Base-by-base conservation (phyloP, 2,113 vertebrate genomes). In the Brachyhypopomus occidentalis region DNA sequence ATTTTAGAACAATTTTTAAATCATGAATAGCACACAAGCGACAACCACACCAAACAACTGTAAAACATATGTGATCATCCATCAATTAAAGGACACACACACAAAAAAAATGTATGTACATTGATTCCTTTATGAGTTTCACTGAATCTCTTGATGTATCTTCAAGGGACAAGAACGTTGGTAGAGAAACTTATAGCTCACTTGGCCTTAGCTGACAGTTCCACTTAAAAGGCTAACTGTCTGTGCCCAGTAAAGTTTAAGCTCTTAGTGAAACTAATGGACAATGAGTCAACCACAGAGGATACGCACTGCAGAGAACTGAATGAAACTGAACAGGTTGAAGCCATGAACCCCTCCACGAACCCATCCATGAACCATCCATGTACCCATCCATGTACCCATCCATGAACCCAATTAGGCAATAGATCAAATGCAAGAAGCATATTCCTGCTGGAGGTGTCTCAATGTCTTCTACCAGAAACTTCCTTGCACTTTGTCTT, bases 121-220 rank as follows among this genome's bases (percentile, higher is more conserved):
- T 77, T 71, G 52, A 77, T 77, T 36, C 55, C 55, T 76, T 75
- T 48, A 77, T 82, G 52, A 81, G 12, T 74, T 66, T 38, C 2
- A 36, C 77, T 60, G 8, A 30, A 30, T 48, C 7, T 20, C n/a
- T 45, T 45, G 23, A 73, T 55, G 22, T 73, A 64, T 73, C 27
- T 79, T 70, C 59, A 63, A 5, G 62, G 41, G 62, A 20, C 60
- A 80, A 56, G 41, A 71, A 71, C 41, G 67, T 22, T 38, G 36
- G 70, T 79, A 22, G 30, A 60, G 34, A 4, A 16, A 58, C 19
- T 30, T 55, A 77, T 22, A 45, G 64, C 62, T 52, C 23, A 55
- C 75, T 77, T 22, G 75, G 66, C 55, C 58, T 70, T 70, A 79
- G 4, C n/a, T 48, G 41, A 55, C 60, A 55, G 58, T 62, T 56